phyloP scores from a whole-genome alignment of 1,140 invertebrate species.

The Zaprionus vittiger region DNA sequence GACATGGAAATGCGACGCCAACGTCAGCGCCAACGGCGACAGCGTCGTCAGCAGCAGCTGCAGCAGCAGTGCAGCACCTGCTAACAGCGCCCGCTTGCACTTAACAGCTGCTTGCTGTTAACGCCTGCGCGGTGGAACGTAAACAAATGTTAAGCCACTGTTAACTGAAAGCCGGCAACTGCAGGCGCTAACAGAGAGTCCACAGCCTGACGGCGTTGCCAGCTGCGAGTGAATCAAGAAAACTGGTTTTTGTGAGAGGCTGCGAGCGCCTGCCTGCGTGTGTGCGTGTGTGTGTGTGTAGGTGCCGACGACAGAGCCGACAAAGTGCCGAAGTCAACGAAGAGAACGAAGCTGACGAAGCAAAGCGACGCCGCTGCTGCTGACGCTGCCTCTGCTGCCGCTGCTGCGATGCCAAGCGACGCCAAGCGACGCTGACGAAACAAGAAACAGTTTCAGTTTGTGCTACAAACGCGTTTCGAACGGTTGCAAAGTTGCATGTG shows the following conservation, averaged over 20 bases:
- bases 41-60: neutral
- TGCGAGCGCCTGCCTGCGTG: neutral
- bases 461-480: constrained; percentile 74
- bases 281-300: neutral
- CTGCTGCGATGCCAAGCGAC: neutral
- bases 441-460: constrained; percentile 71
- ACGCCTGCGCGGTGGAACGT: constrained; percentile 60
- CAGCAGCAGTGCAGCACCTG: constrained; percentile 2
- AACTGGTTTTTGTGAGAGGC: constrained; percentile 53
- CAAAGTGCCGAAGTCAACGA: neutral
- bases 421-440: constrained; percentile 12
- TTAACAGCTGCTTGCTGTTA: constrained; percentile 43
- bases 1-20: constrained; percentile 1
- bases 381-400: neutral
- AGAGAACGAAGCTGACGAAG: constrained; percentile 19
- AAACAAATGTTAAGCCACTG: constrained; percentile 80
- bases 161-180: constrained; percentile 62
- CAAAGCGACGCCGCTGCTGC: neutral
- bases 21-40: neutral
- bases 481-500: constrained; percentile 57
- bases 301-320: neutral
- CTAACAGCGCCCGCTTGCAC: constrained; percentile 13
- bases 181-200: constrained; percentile 33
- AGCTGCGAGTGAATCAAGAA: constrained; percentile 31
- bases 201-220: constrained; percentile 43